Percentiles rank a stretch among this genome's conserved stretches.
Conservation (phyloP, 2,888 invertebrate species). For the Pristionchus japonicus region DNA sequence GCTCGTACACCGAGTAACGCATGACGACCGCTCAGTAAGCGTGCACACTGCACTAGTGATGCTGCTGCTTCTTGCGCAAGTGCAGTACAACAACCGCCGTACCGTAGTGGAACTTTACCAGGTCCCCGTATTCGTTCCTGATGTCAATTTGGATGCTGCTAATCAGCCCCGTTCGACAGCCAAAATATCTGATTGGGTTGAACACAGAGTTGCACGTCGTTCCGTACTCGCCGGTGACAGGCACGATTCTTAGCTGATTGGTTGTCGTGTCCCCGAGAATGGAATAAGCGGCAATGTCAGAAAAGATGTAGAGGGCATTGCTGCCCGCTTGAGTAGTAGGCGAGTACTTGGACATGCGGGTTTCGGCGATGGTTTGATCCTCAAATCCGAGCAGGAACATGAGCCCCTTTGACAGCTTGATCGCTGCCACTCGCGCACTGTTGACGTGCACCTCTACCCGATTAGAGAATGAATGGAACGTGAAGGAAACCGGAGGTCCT, state of each 20-base stretch:
- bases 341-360: neutral
- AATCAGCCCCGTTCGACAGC: neutral
- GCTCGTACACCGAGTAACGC: neutral
- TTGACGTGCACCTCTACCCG: neutral
- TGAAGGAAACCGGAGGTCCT: neutral
- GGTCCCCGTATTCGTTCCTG: neutral
- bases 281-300: neutral
- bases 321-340: neutral
- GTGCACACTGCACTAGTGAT: neutral
- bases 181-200: neutral
- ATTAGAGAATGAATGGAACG: neutral
- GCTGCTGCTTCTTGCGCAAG: neutral
- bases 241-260: neutral
- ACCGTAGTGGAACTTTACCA: neutral
- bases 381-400: neutral
- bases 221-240: neutral
- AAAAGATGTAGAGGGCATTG: neutral
- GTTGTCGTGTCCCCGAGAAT: neutral
- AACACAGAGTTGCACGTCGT: neutral
- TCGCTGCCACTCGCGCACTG: neutral
- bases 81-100: neutral
- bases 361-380: too few relatives aligned
- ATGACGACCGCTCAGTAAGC: neutral
- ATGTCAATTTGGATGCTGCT: neutral
- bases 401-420: neutral